A percentile compares a stretch with the other conserved stretches of the same genome.
These are phyloP conservation scores for Chironex yamaguchii DNA, from an alignment of 30 jellyfish, hydroid and myxozoan species.

Conservation along the genomic window DNA sequence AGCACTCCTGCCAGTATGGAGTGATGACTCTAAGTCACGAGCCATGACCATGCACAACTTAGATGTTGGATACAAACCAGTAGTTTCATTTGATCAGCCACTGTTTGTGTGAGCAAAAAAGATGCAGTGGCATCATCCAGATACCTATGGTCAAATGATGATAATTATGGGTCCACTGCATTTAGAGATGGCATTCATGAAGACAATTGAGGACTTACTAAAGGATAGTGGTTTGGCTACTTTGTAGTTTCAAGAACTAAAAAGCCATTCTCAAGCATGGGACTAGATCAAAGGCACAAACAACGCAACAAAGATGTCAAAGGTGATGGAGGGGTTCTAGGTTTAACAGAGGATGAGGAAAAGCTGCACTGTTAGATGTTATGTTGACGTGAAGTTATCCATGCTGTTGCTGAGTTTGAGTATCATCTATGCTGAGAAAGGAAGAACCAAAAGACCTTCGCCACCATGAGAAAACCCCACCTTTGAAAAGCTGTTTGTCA, in stretches of 20 bases:
- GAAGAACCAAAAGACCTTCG: neutral
- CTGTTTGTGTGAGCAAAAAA: slow-evolving; percentile 51
- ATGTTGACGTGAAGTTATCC: neutral
- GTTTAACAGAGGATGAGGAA: slow-evolving; percentile 5
- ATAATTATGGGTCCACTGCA: slow-evolving; percentile 53
- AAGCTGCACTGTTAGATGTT: slow-evolving; percentile 11
- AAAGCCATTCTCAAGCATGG: no score
- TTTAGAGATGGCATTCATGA: slow-evolving; percentile 24
- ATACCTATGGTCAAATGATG: slow-evolving; percentile 31
- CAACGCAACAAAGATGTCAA: neutral
- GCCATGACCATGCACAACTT: slow-evolving; percentile 41
- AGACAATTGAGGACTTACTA: slow-evolving; percentile 22
- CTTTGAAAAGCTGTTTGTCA: neutral
- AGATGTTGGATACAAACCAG: slow-evolving; percentile 48
- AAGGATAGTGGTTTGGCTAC: slow-evolving; percentile 24
- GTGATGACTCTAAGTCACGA: slow-evolving; percentile 33
- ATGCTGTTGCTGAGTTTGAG: slow-evolving; percentile 28
- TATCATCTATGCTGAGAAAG: neutral
- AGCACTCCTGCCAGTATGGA: slow-evolving; percentile 40
- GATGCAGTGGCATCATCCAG: slow-evolving; percentile 60
- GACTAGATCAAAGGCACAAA: slow-evolving; percentile 2
- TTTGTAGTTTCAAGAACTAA: no score
- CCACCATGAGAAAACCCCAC: neutral
- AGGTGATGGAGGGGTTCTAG: slow-evolving; percentile 24
- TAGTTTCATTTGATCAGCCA: slow-evolving; percentile 58